Evolutionary conservation across 92 coral and sea anemone species (phyloP).

Genomic region (Isaurus tuberculatus): DNA sequence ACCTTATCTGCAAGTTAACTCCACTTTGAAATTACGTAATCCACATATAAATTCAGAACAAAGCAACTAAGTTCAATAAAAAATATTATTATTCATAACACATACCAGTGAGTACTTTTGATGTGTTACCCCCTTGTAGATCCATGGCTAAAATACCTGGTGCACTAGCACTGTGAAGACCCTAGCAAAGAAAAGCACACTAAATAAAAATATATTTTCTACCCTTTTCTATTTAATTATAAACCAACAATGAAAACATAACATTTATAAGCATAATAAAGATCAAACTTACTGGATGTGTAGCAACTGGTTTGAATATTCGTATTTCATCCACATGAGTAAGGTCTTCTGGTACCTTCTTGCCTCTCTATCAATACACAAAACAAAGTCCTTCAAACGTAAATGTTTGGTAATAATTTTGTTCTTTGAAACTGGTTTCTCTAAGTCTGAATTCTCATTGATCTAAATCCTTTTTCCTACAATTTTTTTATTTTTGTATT

Average conservation of each 20-base stretch:
- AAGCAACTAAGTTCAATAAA: background rate
- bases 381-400: background rate
- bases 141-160: constrained; percentile 98
- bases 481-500: too few relatives aligned
- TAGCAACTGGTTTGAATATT: constrained; percentile 84
- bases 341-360: constrained; percentile 97
- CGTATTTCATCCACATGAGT: constrained; percentile 87
- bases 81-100: background rate
- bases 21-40: too few relatives aligned
- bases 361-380: constrained; percentile 82
- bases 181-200: constrained; percentile 53
- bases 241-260: background rate
- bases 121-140: constrained; percentile 88
- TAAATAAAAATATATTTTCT: background rate
- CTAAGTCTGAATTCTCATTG: too few relatives aligned
- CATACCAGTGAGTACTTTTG: constrained; percentile 96
- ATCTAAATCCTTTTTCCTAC: too few relatives aligned
- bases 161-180: constrained; percentile 98
- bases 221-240: too few relatives aligned
- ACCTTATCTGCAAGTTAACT: too few relatives aligned
- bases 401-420: too few relatives aligned
- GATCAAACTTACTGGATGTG: constrained; percentile 79
- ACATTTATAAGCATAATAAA: too few relatives aligned
- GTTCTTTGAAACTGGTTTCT: too few relatives aligned
- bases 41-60: too few relatives aligned